Percentiles rank a stretch among this genome's conserved stretches.
These are phyloP conservation scores for Spodoptera frugiperda DNA, from an alignment of 1,140 invertebrate genomes.

Conservation along the genomic window DNA sequence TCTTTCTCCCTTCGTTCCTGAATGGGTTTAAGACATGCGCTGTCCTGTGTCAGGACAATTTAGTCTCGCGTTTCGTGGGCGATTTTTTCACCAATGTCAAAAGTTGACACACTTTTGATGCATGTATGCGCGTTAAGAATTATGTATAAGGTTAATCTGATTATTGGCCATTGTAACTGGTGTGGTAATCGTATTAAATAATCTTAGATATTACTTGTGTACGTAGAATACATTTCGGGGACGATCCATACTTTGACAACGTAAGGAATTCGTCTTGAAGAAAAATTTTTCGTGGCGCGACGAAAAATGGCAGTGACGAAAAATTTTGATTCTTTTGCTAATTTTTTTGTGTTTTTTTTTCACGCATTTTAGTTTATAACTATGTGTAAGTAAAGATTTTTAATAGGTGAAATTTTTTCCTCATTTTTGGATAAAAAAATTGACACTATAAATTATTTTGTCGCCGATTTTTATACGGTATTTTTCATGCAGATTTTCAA, in stretches of 20 bases:
- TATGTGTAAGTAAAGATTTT: too few relatives aligned
- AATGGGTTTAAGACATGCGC: constrained; percentile 60
- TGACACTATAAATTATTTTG: too few relatives aligned
- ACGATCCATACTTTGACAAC: constrained; percentile 7
- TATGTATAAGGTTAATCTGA: constrained; percentile 38
- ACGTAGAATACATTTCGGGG: not conserved
- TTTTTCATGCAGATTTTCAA: too few relatives aligned
- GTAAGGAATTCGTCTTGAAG: not conserved
- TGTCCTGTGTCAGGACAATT: constrained; percentile 17
- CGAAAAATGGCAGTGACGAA: too few relatives aligned
- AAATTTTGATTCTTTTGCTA: too few relatives aligned
- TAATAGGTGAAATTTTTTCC: too few relatives aligned
- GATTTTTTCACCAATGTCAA: constrained; percentile 40
- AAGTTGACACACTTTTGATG: constrained; percentile 10
- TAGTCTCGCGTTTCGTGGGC: constrained; percentile 8
- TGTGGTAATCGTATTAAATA: constrained; percentile 39
- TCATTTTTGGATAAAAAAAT: too few relatives aligned
- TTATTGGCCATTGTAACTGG: constrained; percentile 17
- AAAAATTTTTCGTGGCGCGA: not conserved
- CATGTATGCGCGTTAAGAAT: not conserved
- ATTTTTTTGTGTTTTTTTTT: too few relatives aligned
- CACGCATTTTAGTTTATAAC: too few relatives aligned
- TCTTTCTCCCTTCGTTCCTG: constrained; percentile 53
- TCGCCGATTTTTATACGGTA: too few relatives aligned
- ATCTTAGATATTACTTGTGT: constrained; percentile 18